Conservation (phyloP, 2,888 invertebrate genomes). For the Meghimatium bilineatum region DNA sequence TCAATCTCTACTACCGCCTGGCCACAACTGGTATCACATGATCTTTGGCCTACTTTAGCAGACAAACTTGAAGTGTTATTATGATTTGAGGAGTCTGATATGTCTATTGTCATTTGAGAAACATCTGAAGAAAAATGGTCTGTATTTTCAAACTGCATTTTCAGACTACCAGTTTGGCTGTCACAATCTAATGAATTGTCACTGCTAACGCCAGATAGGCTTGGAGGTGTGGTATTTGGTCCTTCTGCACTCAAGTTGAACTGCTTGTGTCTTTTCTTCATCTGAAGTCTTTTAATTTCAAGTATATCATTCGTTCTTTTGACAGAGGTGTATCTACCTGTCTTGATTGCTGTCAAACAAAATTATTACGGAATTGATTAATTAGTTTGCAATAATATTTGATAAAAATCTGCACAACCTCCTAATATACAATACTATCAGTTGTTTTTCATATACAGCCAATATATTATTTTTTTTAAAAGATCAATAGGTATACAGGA, state of each 20-base stretch:
- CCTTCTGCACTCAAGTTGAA: background rate
- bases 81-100: background rate
- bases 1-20: background rate
- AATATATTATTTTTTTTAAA: too few species aligned
- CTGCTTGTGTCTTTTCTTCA: background rate
- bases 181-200: conserved; percentile 16
- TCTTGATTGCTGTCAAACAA: conserved; percentile 38
- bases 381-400: too few species aligned
- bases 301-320: conserved; percentile 42
- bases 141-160: background rate
- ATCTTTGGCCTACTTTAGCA: too few species aligned
- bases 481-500: too few species aligned
- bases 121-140: background rate
- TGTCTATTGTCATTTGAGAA: too few species aligned
- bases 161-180: background rate
- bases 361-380: too few species aligned
- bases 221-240: background rate
- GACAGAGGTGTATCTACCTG: conserved; percentile 42
- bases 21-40: background rate
- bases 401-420: too few species aligned
- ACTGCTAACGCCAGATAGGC: background rate
- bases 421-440: too few species aligned
- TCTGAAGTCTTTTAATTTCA: conserved; percentile 36
- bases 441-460: too few species aligned
- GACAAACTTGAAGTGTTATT: background rate